A percentile compares a stretch with the other conserved stretches of the same genome.
phyloP scores from a whole-genome alignment of 2,113 vertebrate genomes.

The Cryptotis parvus region DNA sequence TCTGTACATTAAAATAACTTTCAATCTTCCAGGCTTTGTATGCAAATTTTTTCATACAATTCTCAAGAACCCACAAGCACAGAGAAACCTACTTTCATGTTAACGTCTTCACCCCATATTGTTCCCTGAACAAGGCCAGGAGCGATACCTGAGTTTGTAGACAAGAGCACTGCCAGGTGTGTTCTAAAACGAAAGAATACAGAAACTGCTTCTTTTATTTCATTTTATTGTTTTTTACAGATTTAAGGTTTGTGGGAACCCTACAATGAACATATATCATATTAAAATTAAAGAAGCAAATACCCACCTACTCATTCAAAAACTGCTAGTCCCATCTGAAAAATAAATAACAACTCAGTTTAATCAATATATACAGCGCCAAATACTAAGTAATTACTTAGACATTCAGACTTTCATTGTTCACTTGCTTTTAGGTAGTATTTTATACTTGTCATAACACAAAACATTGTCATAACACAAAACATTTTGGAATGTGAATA shows the following conservation, averaged over 20 bases:
- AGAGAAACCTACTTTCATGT: too few species aligned
- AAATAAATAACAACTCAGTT: not conserved
- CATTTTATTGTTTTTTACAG: not conserved
- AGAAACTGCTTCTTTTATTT: not conserved
- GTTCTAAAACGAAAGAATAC: too few species aligned
- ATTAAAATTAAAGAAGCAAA: constrained; percentile 13
- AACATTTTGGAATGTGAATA: not conserved
- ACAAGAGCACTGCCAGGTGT: too few species aligned
- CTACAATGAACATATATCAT: not conserved
- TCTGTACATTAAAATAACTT: too few species aligned
- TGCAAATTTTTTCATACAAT: too few species aligned
- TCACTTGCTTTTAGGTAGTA: constrained; percentile 31
- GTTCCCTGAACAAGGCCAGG: too few species aligned
- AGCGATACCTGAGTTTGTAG: too few species aligned
- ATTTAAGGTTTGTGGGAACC: not conserved
- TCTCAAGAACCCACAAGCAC: too few species aligned
- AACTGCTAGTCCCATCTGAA: not conserved
- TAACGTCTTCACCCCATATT: too few species aligned
- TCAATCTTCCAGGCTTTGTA: too few species aligned
- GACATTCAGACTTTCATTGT: not conserved
- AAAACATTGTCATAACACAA: not conserved
- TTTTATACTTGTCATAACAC: constrained; percentile 2
- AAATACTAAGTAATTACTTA: constrained; percentile 38
- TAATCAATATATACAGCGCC: not conserved
- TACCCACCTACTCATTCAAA: not conserved